Evolutionary conservation across 2,888 invertebrate species (phyloP).

Genomic region (Melieria picta): DNA sequence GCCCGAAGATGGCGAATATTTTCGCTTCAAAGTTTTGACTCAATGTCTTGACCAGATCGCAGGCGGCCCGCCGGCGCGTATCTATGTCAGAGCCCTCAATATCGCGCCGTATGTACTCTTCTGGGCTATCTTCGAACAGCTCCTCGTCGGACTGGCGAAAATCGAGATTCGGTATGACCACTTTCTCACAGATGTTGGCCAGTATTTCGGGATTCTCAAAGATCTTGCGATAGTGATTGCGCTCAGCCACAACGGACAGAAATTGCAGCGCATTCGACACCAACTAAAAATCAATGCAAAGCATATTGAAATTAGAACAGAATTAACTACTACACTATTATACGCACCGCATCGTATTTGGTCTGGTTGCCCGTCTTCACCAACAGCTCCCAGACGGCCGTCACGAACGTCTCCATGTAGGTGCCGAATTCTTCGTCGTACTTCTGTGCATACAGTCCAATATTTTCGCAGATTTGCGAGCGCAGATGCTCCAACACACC

Average conservation of each 20-base stretch:
- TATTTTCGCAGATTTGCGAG: slow-evolving; percentile 96
- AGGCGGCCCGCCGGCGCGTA: slow-evolving; percentile 94
- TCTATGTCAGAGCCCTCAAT: slow-evolving; percentile 99
- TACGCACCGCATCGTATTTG: slow-evolving; percentile 87
- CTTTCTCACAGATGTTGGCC: slow-evolving; percentile 94
- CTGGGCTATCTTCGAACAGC: slow-evolving; percentile 96
- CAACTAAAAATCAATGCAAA: slow-evolving; percentile 71
- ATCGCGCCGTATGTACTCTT: slow-evolving; percentile 95
- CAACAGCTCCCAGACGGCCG: slow-evolving; percentile 91
- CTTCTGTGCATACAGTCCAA: slow-evolving; percentile 93
- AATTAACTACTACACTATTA: not conserved
- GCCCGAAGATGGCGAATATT: slow-evolving; percentile 88
- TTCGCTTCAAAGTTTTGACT: slow-evolving; percentile 87
- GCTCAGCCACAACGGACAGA: slow-evolving; percentile 92
- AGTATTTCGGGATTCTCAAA: slow-evolving; percentile 90
- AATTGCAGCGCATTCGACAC: slow-evolving; percentile 97
- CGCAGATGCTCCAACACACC: slow-evolving; percentile 91
- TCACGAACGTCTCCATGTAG: slow-evolving; percentile 92
- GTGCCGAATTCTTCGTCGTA: slow-evolving; percentile 97
- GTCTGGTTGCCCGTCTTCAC: slow-evolving; percentile 84
- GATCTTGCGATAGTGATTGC: slow-evolving; percentile 84
- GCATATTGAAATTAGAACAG: not conserved
- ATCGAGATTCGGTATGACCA: slow-evolving; percentile 98
- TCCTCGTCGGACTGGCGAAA: slow-evolving; percentile 96
- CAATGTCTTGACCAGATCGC: slow-evolving; percentile 94